These are phyloP conservation scores for Drosophila leonis DNA, from an alignment of 2,888 invertebrate genomes.

Conservation along the genomic window DNA sequence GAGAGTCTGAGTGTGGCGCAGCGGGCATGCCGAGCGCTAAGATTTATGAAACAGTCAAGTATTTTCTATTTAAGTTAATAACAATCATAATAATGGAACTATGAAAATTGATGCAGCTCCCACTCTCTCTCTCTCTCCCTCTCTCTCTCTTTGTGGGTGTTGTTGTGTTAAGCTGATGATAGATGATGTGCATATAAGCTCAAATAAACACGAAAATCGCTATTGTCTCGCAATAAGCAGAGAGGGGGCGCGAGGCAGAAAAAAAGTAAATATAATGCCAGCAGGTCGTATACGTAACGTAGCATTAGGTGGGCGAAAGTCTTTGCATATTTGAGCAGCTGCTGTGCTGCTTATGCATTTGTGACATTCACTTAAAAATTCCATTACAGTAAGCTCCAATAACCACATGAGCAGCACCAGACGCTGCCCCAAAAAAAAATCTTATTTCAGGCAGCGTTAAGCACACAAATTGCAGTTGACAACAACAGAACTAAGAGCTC, in stretches of 20 bases:
- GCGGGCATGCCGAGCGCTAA: slow-evolving; percentile 55
- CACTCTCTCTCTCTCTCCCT: not conserved
- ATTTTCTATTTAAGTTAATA: slow-evolving; percentile 83
- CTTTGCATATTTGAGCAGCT: slow-evolving; percentile 76
- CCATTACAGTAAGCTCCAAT: slow-evolving; percentile 77
- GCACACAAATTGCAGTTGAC: slow-evolving; percentile 74
- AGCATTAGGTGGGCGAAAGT: slow-evolving; percentile 47
- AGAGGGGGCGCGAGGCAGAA: slow-evolving; percentile 11
- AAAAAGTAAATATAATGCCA: slow-evolving; percentile 10
- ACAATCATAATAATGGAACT: slow-evolving; percentile 83
- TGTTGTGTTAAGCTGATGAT: slow-evolving; percentile 66
- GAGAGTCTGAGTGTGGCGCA: slow-evolving; percentile 33
- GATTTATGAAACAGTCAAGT: slow-evolving; percentile 81
- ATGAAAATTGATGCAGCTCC: slow-evolving; percentile 76
- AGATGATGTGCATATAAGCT: slow-evolving; percentile 79
- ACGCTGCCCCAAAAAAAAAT: slow-evolving; percentile 40
- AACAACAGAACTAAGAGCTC: slow-evolving; percentile 26
- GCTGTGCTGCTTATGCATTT: slow-evolving; percentile 64
- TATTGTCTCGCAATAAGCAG: no score
- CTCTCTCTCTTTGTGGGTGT: slow-evolving; percentile 7
- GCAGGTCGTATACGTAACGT: slow-evolving; percentile 60
- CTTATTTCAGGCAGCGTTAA: slow-evolving; percentile 79
- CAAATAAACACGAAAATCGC: slow-evolving; percentile 75
- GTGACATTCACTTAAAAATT: slow-evolving; percentile 82
- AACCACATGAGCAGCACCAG: slow-evolving; percentile 60